phyloP scores from a whole-genome alignment of 2,113 vertebrate species.

The Vanacampus margaritifer region DNA sequence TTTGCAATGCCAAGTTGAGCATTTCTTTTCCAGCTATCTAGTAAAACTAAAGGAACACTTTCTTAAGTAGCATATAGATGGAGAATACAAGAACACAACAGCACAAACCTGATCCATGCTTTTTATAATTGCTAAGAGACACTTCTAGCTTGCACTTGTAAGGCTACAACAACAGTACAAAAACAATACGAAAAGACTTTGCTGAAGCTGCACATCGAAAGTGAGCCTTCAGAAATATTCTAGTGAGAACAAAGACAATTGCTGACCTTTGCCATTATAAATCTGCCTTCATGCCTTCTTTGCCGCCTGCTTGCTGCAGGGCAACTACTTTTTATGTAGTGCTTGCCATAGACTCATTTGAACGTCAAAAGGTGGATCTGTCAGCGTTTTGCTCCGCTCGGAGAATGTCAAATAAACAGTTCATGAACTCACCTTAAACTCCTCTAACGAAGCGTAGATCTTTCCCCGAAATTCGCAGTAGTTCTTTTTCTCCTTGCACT shows the following conservation, averaged over 20 bases:
- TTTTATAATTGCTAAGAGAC: neutral
- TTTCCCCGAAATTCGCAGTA: slow-evolving; percentile 95
- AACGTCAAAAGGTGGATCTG: slow-evolving; percentile 31
- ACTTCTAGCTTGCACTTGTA: slow-evolving; percentile 14
- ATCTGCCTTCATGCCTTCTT: slow-evolving; percentile 54
- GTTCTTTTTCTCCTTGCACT: slow-evolving; percentile 93
- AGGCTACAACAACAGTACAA: slow-evolving; percentile 11
- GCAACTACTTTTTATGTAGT: slow-evolving; percentile 34
- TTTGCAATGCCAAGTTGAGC: too few relatives aligned
- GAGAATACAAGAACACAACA: too few relatives aligned
- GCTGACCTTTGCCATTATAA: slow-evolving; percentile 69
- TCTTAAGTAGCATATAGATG: too few relatives aligned
- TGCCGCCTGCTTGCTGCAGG: slow-evolving; percentile 40
- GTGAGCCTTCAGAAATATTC: slow-evolving; percentile 41
- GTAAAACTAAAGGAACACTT: too few relatives aligned
- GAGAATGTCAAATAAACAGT: slow-evolving; percentile 37
- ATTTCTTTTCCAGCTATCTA: too few relatives aligned
- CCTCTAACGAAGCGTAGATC: slow-evolving; percentile 87
- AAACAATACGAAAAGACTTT: slow-evolving; percentile 33
- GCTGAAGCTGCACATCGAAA: slow-evolving; percentile 42
- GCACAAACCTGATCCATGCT: neutral
- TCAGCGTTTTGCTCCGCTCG: slow-evolving; percentile 53
- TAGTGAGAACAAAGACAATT: slow-evolving; percentile 48
- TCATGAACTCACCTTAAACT: slow-evolving; percentile 90
- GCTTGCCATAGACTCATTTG: slow-evolving; percentile 40